phyloP scores from a whole-genome alignment of 2,888 invertebrate species.

The Dryocosmus kuriphilus region DNA sequence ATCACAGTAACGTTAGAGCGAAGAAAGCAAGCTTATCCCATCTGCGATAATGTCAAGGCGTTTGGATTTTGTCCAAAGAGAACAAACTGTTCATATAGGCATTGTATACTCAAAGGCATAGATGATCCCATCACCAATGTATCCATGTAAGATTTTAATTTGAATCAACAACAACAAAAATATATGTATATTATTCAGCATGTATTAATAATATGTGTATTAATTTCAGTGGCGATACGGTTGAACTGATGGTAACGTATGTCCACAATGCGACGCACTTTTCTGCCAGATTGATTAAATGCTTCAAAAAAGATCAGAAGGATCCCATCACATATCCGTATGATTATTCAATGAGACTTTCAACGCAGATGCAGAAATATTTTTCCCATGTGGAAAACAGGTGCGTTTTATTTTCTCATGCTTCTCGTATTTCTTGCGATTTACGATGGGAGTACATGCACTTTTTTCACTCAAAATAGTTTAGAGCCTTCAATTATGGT shows the following conservation, averaged over 20 bases:
- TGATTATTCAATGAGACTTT: conserved; percentile 59
- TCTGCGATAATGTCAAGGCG: conserved; percentile 82
- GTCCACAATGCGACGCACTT: conserved; percentile 82
- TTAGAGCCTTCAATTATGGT: too few species aligned
- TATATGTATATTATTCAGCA: background rate
- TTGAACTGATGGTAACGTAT: conserved; percentile 68
- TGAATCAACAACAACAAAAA: background rate
- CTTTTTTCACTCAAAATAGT: too few species aligned
- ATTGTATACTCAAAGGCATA: conserved; percentile 80
- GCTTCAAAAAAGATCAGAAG: conserved; percentile 58
- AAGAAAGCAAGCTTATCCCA: conserved; percentile 78
- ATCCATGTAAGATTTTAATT: conserved; percentile 55
- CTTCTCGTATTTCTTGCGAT: too few species aligned
- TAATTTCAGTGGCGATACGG: conserved; percentile 67
- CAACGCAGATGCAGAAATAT: conserved; percentile 62
- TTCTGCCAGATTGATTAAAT: conserved; percentile 80
- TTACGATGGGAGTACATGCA: too few species aligned
- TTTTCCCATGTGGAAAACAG: conserved; percentile 66
- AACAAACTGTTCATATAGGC: conserved; percentile 82
- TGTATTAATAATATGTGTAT: conserved; percentile 26
- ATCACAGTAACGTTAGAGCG: conserved; percentile 66
- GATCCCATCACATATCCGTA: conserved; percentile 50
- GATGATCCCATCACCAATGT: conserved; percentile 80
- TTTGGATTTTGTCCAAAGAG: conserved; percentile 83
- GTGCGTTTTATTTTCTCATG: conserved; percentile 60